Percentiles rank a stretch among this genome's conserved stretches.
phyloP scores from a whole-genome alignment of 2,113 vertebrate genomes.

The Campylorhamphus procurvoides region DNA sequence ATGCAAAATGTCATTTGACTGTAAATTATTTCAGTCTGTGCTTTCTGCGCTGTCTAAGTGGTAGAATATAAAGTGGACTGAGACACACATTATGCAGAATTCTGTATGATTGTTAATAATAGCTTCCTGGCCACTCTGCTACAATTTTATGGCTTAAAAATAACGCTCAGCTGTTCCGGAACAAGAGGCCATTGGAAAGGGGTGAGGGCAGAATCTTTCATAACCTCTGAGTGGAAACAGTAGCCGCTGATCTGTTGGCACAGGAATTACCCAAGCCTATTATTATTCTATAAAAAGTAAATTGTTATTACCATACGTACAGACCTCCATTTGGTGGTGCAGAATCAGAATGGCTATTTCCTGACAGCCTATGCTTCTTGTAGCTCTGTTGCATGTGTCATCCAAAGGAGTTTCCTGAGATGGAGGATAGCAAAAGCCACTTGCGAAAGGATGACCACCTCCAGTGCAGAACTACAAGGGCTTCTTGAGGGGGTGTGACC shows the following conservation, averaged over 20 bases:
- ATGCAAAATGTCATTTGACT: constrained; percentile 40
- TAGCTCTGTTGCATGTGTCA: background rate
- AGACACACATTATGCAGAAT: constrained; percentile 30
- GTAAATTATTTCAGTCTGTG: constrained; percentile 39
- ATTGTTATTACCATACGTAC: constrained; percentile 28
- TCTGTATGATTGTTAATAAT: constrained; percentile 63
- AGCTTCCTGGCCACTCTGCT: constrained; percentile 36
- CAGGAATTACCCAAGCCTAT: constrained; percentile 47
- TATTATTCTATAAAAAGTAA: constrained; percentile 71
- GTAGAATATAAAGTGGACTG: constrained; percentile 16
- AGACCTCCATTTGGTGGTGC: constrained; percentile 20
- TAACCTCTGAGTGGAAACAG: constrained; percentile 44
- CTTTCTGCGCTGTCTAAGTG: constrained; percentile 1
- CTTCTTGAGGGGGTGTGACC: background rate
- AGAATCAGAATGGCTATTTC: background rate
- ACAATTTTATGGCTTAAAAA: constrained; percentile 65
- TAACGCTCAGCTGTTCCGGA: constrained; percentile 54
- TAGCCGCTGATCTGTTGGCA: constrained; percentile 56
- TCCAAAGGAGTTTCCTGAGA: background rate
- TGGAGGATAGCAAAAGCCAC: background rate
- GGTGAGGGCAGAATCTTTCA: constrained; percentile 50
- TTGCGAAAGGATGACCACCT: background rate
- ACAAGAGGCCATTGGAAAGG: constrained; percentile 45
- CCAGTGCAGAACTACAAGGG: background rate
- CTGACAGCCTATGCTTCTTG: background rate